Percentiles rank a stretch among this genome's conserved stretches.
phyloP scores from a whole-genome alignment of 2,797 vertebrate genomes.

The Chiloscyllium punctatum region DNA sequence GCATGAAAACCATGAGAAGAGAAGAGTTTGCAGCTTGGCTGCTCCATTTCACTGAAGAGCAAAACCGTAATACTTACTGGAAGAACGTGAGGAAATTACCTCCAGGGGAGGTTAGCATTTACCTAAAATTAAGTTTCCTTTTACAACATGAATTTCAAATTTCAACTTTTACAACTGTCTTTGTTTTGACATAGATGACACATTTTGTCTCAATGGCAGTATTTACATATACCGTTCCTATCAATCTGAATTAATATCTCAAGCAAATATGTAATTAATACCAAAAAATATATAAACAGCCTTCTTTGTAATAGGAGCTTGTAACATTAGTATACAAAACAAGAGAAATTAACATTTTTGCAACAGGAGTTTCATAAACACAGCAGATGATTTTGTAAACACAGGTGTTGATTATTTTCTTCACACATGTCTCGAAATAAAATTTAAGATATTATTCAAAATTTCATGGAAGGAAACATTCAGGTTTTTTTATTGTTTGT shows the following conservation, averaged over 20 bases:
- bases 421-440: neutral
- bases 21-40: slow-evolving; percentile 96
- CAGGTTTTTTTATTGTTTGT: neutral
- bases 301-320: neutral
- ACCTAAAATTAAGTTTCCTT: slow-evolving; percentile 35
- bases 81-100: slow-evolving; percentile 85
- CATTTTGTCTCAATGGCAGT: neutral
- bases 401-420: neutral
- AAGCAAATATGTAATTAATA: no score
- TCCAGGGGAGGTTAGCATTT: slow-evolving; percentile 70
- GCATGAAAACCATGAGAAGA: slow-evolving; percentile 86
- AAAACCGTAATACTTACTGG: slow-evolving; percentile 87
- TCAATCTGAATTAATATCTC: neutral
- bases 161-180: no score
- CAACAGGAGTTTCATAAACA: neutral
- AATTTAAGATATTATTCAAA: neutral
- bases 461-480: neutral
- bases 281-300: no score
- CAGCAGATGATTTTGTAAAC: no score
- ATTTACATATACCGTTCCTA: neutral
- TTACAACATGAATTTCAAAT: no score
- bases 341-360: neutral
- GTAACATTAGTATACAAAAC: neutral
- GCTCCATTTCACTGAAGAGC: slow-evolving; percentile 88
- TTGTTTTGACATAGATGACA: no score